Base-by-base conservation (phyloP, 2,113 vertebrate genomes). In the Colius striatus region DNA sequence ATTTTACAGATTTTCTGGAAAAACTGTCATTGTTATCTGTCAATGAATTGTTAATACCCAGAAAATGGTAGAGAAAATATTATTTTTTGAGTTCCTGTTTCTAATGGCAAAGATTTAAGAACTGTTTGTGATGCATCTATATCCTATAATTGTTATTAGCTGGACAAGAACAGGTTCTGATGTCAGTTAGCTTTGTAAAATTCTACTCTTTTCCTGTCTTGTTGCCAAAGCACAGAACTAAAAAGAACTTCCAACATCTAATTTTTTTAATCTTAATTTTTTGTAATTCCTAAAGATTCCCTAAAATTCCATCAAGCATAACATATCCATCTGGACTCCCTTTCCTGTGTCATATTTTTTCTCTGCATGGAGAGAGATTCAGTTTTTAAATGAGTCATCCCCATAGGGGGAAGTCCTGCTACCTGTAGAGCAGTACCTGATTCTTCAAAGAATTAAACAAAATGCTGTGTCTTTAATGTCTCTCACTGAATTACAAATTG, bases 401-500 rank as follows among this genome's bases (percentile, higher is more conserved):
- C 93, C 72, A 22, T 20, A 90, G 94, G 74, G 71, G 80, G 26
- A 94, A 83, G 94, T 90, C 74, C 53, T 97, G 82, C 60, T 97
- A 94, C 89, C 65, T 97, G 94, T 97, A 97, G 73, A 87, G 96
- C 60, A 87, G 45, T 73, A 70, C 92, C 87, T 91, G 70, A 83
- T 68, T 94, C 89, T 94, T 84, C n/a, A 75, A 93, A 89, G 96
- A 95, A 94, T 92, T 97, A 87, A 95, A 94, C 78, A 96, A 89
- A 91, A 89, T 53, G 13, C 79, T 95, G 57, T 94, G 90, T 97
- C 96, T 97, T 94, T 96, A 98, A 97, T 96, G 92, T 94, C 18
- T 17, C 84, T 94, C 75, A 82, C 88, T 96, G 96, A 96, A 97
- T 97, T 97, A 96, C 94, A 97, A 97, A 91, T 9, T 68, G 89